These are phyloP conservation scores for Aphaenogaster rudis DNA, from an alignment of 1,140 invertebrate genomes.

Conservation along the genomic window DNA sequence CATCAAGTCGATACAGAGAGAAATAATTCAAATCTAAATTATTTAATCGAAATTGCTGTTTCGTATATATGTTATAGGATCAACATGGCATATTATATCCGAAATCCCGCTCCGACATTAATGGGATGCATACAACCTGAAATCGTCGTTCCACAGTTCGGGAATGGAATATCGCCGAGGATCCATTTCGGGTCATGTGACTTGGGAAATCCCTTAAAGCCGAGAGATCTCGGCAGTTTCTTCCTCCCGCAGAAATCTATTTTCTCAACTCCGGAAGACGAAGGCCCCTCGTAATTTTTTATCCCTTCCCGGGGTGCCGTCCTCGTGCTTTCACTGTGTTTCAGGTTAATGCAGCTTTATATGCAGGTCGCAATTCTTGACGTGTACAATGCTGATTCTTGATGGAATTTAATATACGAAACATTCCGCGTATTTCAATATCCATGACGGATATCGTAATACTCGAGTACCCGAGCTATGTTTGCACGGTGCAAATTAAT, in stretches of 20 bases:
- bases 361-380: constrained; percentile 6
- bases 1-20: background rate
- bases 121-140: constrained; percentile 43
- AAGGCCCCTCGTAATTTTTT: constrained; percentile 14
- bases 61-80: background rate
- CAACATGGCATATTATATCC: background rate
- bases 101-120: constrained; percentile 27
- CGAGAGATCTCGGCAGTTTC: constrained; percentile 62
- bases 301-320: background rate
- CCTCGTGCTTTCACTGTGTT: background rate
- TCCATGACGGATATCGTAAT: background rate
- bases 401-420: constrained; percentile 49
- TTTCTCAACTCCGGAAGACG: background rate
- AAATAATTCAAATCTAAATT: background rate
- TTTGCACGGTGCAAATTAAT: constrained; percentile 22
- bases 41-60: constrained; percentile 1
- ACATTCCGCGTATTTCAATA: constrained; percentile 37
- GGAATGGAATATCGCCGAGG: constrained; percentile 28
- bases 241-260: constrained; percentile 32
- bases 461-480: background rate
- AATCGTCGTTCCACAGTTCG: background rate
- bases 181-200: constrained; percentile 62
- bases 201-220: constrained; percentile 74
- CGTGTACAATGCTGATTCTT: background rate
- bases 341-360: constrained; percentile 17